Base-by-base conservation (phyloP, 2,797 vertebrate genomes). In the Leptoclinus maculatus region DNA sequence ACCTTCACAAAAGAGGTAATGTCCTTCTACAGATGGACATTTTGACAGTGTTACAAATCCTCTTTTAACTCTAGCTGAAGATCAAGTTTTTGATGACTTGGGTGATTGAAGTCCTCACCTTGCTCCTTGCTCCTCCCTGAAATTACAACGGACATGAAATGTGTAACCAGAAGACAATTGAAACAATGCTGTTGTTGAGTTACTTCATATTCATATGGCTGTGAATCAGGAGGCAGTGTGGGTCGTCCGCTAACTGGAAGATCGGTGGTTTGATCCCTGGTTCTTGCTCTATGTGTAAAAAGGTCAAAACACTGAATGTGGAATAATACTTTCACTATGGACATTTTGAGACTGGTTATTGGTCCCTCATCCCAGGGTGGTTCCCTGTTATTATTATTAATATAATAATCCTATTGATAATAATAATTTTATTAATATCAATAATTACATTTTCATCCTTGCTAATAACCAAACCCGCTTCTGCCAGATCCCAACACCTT, bases 1-100 rank as follows among this genome's bases (percentile, higher is more conserved):
- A 96, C 91, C 95, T 98, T 84, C 97, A 97, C 88, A 96, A 86
- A 89, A 97, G 94, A 36, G 93, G 94, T 97, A 93, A 84, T 23
- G 32, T 27, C 38, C 39, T 66, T 71, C 65, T 64, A 19, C 56
- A 71, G 29, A 53, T 49, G 66, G 64, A 82, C 66, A 77, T 39
- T 75, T 66, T 62, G 8, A 80, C 36, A 45, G 17, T 34, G 51
- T 59, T 43, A 34, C 56, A 72, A 51, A 43, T 39, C 8, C 64
- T 71, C 11, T 49, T 54, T 38, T 34, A 49, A 60, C 12, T 12
- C 3, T 7, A 68, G 19, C 41, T 32, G 32, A 23, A 21, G 74
- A 49, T 73, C 9, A 29, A 25, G 4, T 36, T 25, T 36, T 60
- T 71, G 47, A 47, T 67, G 27, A 32, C 47, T 39, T n/a, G 8